Evolutionary conservation across 2,888 invertebrate species (phyloP).

Genomic region (Steinernema hermaphroditum): DNA sequence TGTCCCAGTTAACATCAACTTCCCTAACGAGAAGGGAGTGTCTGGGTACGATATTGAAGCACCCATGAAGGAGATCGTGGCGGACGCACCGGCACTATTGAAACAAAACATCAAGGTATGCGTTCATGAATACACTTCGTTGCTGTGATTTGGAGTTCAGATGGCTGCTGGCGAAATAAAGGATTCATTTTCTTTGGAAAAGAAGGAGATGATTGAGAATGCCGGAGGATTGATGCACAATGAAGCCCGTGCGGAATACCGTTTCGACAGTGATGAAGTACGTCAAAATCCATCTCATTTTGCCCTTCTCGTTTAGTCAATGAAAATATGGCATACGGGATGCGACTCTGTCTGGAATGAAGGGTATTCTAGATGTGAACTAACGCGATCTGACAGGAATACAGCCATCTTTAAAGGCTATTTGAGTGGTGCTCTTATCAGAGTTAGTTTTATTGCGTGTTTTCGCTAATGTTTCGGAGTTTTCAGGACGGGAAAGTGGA

Average conservation of each 20-base stretch:
- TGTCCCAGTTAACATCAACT: slow-evolving; percentile 55
- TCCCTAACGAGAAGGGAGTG: slow-evolving; percentile 55
- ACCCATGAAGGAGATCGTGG: slow-evolving; percentile 50
- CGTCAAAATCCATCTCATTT: no score
- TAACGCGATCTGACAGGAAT: slow-evolving; percentile 48
- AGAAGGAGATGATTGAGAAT: slow-evolving; percentile 44
- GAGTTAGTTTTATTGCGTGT: slow-evolving; percentile 31
- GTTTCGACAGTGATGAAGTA: slow-evolving; percentile 56
- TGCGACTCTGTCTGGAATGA: slow-evolving; percentile 63
- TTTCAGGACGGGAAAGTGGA: slow-evolving; percentile 60
- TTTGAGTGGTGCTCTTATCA: slow-evolving; percentile 42
- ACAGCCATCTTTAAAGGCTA: slow-evolving; percentile 55
- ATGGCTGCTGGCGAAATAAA: slow-evolving; percentile 45
- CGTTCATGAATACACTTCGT: no score
- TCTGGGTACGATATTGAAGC: slow-evolving; percentile 52
- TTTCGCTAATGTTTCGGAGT: not conserved
- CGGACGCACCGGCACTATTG: slow-evolving; percentile 46
- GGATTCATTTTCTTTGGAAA: slow-evolving; percentile 39
- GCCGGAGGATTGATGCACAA: slow-evolving; percentile 49
- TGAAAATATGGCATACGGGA: slow-evolving; percentile 56
- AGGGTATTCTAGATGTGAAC: slow-evolving; percentile 57
- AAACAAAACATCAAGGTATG: slow-evolving; percentile 50
- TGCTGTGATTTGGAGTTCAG: slow-evolving; percentile 32
- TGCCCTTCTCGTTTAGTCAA: slow-evolving; percentile 41
- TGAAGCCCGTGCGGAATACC: slow-evolving; percentile 57